Evolutionary conservation across 1,140 invertebrate species (phyloP), one percentile per base, ranked within the genome.

Genomic region (Caenorhabditis brenneri): DNA sequence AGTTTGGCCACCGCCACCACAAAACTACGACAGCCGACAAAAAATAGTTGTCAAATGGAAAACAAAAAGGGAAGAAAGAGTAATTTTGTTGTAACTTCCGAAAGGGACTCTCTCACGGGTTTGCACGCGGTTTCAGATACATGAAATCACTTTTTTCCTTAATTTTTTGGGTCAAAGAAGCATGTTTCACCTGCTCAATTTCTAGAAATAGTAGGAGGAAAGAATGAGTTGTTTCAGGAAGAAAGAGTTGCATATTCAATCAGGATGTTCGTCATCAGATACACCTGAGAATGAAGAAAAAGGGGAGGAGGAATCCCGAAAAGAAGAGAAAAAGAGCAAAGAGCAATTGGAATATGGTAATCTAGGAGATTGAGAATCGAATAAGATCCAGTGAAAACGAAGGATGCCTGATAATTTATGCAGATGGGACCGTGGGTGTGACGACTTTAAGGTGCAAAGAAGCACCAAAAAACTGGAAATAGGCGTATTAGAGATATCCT

Each of bases 281-380:
- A 36, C 58, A 65, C 58, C 58, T 65, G 58, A 65, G 29, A 36
- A 33, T n/a, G 31, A 65, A 7, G 36, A 65, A 55, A 51, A 7
- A 6, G 49, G 7, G 49, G 22, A 27, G 53, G 29, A 29, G 53
- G 1, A 19, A 29, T 29, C 5, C 24, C 27, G 24, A 3, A 29
- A 58, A n/a, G n/a, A 51, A 22, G n/a, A 51, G n/a, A 36, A 65
- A 19, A 65, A 65, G 58, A 65, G 58, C 58, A 65, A 65, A 65
- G 58, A 65, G 58, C 58, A 36, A 65, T 65, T 65, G 58, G 58
- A 65, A 65, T 65, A 65, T 65, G 58, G 31, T 65, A 65, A 65
- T 65, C 19, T 7, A 36, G 53, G 24, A 15, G 39, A 42, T 55
- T 51, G 19, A 24, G 24, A 55, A 55, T 55, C 9, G 53, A 55